Conservation (phyloP, 2,113 vertebrate species). For the Machaerirhynchus nigripectus region DNA sequence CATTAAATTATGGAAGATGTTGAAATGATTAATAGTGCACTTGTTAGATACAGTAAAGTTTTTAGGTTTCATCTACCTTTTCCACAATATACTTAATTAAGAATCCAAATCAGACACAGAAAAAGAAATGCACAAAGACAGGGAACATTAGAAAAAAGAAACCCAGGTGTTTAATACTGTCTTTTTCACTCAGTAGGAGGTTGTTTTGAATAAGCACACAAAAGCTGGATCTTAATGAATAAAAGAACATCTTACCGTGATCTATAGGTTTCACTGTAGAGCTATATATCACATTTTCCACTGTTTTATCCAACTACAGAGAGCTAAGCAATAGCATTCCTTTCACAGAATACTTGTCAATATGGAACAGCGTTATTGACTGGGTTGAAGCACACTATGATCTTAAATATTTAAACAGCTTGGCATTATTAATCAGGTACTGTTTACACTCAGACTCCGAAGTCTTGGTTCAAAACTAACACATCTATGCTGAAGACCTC, state of each 20-base stretch:
- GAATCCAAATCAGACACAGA: not conserved
- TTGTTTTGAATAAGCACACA: not conserved
- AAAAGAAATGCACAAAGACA: not conserved
- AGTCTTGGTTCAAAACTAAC: not conserved
- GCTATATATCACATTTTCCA: not conserved
- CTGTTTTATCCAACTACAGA: not conserved
- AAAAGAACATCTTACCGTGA: not conserved
- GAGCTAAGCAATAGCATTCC: not conserved
- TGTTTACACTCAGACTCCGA: not conserved
- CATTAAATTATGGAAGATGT: not conserved
- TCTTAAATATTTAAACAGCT: constrained; percentile 15
- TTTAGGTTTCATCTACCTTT: not conserved
- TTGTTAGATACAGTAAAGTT: not conserved
- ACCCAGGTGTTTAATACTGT: not conserved
- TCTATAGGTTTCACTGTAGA: not conserved
- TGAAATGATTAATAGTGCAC: not conserved
- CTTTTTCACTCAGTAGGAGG: not conserved
- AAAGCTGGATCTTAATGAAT: not conserved
- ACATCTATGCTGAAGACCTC: not conserved
- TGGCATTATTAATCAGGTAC: not conserved
- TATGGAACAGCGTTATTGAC: not conserved
- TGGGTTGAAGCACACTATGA: not conserved
- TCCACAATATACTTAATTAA: not conserved
- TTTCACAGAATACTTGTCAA: not conserved
- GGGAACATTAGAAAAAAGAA: not conserved